phyloP scores from a whole-genome alignment of 2,113 vertebrate species.

The Kryptolebias marmoratus region DNA sequence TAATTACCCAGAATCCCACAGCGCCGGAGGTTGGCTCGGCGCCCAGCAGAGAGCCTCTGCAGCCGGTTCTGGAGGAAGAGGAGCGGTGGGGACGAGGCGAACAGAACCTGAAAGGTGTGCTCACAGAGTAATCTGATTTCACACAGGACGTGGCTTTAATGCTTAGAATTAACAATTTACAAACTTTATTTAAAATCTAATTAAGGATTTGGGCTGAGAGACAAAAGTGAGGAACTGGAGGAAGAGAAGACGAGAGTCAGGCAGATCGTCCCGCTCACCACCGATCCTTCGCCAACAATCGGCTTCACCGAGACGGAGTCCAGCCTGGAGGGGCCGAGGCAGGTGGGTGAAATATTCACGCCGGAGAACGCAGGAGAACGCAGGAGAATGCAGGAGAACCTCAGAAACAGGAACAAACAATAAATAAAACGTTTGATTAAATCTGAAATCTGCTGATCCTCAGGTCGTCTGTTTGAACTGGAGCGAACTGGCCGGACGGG shows the following conservation, averaged over 20 bases:
- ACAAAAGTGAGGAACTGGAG: conserved; percentile 31
- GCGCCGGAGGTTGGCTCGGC: conserved; percentile 58
- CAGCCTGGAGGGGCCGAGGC: conserved; percentile 36
- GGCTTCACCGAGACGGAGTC: conserved; percentile 46
- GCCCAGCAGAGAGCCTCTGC: conserved; percentile 73
- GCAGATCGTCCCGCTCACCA: conserved; percentile 55
- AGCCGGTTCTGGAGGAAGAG: conserved; percentile 66
- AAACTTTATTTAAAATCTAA: not conserved
- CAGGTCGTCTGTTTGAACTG: conserved; percentile 95
- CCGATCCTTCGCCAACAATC: conserved; percentile 42
- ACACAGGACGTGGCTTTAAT: no score
- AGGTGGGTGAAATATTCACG: not conserved
- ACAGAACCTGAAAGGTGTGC: not conserved
- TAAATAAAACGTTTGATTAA: no score
- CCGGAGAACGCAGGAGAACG: not conserved
- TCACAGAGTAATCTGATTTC: not conserved
- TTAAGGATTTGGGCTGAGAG: conserved; percentile 15
- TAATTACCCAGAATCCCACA: conserved; percentile 67
- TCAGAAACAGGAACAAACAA: no score
- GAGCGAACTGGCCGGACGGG: conserved; percentile 88
- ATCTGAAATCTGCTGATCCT: not conserved
- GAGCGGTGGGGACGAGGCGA: conserved; percentile 10
- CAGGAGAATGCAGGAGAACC: no score
- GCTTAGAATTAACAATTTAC: not conserved
- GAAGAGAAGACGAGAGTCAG: conserved; percentile 17